These are phyloP conservation scores for Apodemus agrarius DNA, from an alignment of 2,797 vertebrate genomes.

Conservation along the genomic window DNA sequence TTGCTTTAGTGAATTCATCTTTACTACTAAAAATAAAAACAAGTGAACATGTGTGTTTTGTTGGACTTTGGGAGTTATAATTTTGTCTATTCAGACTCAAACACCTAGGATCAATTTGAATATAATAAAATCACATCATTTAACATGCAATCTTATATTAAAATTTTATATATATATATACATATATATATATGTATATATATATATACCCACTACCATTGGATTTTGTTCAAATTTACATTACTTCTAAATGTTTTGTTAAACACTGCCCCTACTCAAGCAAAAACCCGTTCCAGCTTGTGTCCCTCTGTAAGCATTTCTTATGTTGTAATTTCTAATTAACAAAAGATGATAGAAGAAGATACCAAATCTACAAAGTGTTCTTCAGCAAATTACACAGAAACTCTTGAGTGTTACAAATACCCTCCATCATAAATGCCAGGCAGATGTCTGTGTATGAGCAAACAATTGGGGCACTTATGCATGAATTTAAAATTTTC, in stretches of 20 bases:
- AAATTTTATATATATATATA: not conserved
- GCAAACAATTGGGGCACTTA: too few relatives aligned
- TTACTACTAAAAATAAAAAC: conserved; percentile 44
- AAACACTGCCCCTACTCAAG: not conserved
- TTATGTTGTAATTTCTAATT: not conserved
- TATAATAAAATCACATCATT: not conserved
- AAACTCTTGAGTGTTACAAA: not conserved
- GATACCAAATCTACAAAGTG: not conserved
- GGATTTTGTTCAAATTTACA: not conserved
- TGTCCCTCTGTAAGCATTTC: not conserved
- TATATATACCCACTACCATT: not conserved
- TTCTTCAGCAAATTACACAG: not conserved
- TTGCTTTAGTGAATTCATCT: not conserved
- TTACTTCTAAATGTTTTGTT: not conserved
- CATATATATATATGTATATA: too few relatives aligned
- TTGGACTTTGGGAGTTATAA: not conserved
- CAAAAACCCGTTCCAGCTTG: not conserved
- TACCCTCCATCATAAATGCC: not conserved
- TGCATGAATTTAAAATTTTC: not conserved
- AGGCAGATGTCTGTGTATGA: not conserved
- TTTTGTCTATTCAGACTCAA: not conserved
- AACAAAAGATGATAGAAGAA: not conserved
- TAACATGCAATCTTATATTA: not conserved
- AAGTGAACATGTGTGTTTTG: not conserved
- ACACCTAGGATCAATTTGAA: not conserved